A percentile compares a stretch with the other conserved stretches of the same genome.
Conservation (phyloP, 2,888 invertebrate species). For the Hydropsyche betteni region DNA sequence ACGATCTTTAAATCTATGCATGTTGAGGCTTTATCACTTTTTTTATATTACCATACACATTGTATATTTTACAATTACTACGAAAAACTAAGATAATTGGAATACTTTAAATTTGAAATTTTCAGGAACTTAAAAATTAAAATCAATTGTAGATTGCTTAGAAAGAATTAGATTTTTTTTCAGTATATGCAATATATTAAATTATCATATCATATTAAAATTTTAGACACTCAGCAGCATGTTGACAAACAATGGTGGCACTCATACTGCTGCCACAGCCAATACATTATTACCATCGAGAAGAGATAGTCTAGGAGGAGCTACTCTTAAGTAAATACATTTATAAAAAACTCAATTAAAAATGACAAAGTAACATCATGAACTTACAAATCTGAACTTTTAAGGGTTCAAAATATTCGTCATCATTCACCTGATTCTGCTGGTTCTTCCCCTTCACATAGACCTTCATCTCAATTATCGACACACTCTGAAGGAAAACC, state of each 20-base stretch:
- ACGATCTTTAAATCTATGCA: constrained; percentile 6
- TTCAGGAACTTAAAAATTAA: no score
- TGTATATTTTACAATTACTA: no score
- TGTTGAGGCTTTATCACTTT: not conserved
- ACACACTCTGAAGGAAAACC: constrained; percentile 56
- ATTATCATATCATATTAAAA: constrained; percentile 35
- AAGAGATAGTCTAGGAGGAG: constrained; percentile 71
- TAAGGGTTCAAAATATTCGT: constrained; percentile 49
- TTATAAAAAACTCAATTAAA: no score
- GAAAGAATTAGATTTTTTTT: not conserved
- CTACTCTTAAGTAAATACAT: constrained; percentile 66
- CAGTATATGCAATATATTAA: not conserved
- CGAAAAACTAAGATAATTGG: no score
- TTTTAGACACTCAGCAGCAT: constrained; percentile 81
- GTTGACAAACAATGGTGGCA: constrained; percentile 67
- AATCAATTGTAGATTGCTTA: no score
- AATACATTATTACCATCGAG: constrained; percentile 73
- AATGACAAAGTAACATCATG: not conserved
- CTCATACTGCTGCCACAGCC: constrained; percentile 55
- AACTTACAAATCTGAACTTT: not conserved
- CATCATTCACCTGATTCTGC: constrained; percentile 48
- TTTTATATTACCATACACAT: no score
- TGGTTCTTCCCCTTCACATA: constrained; percentile 48
- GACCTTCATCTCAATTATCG: constrained; percentile 26
- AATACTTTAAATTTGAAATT: no score